A percentile compares a stretch with the other conserved stretches of the same genome.
Conservation (phyloP, 2,888 invertebrate species). For the Itoplectis maculator region DNA sequence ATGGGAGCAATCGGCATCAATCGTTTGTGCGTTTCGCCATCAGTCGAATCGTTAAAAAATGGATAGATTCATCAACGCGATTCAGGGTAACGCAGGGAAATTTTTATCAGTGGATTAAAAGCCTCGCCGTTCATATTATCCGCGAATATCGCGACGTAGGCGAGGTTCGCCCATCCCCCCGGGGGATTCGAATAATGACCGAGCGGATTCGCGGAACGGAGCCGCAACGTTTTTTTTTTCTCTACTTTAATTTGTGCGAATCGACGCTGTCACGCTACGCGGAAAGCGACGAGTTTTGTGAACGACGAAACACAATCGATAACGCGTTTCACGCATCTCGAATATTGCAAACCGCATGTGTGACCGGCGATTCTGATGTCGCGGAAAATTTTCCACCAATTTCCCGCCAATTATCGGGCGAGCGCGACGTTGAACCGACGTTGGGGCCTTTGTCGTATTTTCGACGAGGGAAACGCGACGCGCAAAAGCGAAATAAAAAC, state of each 20-base stretch:
- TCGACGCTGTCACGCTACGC: neutral
- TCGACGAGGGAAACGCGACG: neutral
- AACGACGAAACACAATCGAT: neutral
- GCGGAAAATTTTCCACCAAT: conserved; percentile 16
- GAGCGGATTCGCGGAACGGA: neutral
- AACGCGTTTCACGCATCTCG: neutral
- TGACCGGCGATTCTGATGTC: neutral
- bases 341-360: neutral
- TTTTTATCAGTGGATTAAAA: neutral
- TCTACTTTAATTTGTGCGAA: neutral
- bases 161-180: neutral
- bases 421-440: too few relatives aligned
- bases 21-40: too few relatives aligned
- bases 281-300: too few relatives aligned
- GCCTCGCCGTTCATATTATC: neutral
- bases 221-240: neutral
- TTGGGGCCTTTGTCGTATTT: too few relatives aligned
- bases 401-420: conserved; percentile 50
- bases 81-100: neutral
- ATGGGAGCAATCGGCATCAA: too few relatives aligned
- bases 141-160: neutral
- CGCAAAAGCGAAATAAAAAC: conserved; percentile 6
- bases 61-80: too few relatives aligned
- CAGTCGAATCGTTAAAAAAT: too few relatives aligned
- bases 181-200: neutral